A percentile compares a stretch with the other conserved stretches of the same genome.
Evolutionary conservation across 2,888 invertebrate species (phyloP).

Genomic region (Hartigia nigra): DNA sequence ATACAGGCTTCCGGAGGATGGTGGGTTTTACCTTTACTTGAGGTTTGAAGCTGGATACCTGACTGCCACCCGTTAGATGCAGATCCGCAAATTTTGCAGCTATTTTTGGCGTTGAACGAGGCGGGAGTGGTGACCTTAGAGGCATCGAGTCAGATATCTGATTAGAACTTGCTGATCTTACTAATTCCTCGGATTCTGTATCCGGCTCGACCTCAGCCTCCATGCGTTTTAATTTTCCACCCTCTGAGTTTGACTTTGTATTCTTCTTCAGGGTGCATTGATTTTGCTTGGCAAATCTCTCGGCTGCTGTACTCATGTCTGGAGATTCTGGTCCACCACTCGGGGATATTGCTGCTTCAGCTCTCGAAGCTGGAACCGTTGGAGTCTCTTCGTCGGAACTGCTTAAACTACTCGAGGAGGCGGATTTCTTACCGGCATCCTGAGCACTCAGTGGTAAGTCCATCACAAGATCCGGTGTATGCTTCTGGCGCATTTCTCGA

Average conservation of each 20-base stretch:
- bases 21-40: conserved; percentile 85
- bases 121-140: conserved; percentile 68
- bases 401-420: conserved; percentile 62
- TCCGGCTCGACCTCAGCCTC: conserved; percentile 42
- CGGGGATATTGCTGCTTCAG: conserved; percentile 61
- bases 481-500: conserved; percentile 68
- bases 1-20: conserved; percentile 77
- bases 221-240: conserved; percentile 27
- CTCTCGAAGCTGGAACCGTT: conserved; percentile 13
- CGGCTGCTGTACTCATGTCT: conserved; percentile 79
- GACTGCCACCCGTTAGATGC: conserved; percentile 71
- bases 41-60: conserved; percentile 72
- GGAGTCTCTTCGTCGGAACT: conserved; percentile 51
- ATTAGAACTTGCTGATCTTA: conserved; percentile 56
- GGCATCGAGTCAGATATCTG: conserved; percentile 48
- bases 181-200: conserved; percentile 45
- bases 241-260: conserved; percentile 62
- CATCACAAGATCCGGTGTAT: conserved; percentile 86
- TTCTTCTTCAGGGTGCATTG: conserved; percentile 83
- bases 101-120: conserved; percentile 73
- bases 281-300: conserved; percentile 82
- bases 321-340: conserved; percentile 69
- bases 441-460: conserved; percentile 75
- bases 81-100: conserved; percentile 75
- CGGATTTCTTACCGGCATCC: conserved; percentile 54